Evolutionary conservation across 2,888 invertebrate genomes (phyloP).

Genomic region (Metalampra italica): DNA sequence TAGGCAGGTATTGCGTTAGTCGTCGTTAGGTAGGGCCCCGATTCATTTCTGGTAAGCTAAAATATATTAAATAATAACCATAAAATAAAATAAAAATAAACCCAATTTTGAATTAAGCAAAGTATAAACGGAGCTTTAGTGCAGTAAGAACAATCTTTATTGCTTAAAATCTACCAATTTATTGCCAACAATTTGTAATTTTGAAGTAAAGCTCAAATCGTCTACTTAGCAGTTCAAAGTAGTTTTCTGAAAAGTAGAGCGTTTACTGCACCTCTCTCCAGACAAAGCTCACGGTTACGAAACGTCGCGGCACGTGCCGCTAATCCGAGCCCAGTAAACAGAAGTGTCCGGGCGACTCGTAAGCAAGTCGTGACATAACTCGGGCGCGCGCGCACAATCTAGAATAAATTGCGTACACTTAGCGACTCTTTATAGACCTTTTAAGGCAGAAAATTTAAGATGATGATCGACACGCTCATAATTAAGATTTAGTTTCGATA

Average conservation of each 20-base stretch:
- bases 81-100: too few relatives aligned
- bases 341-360: constrained; percentile 58
- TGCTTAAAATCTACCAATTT: too few relatives aligned
- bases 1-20: too few relatives aligned
- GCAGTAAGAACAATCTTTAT: too few relatives aligned
- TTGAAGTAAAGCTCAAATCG: too few relatives aligned
- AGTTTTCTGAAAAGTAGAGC: constrained; percentile 5
- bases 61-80: too few relatives aligned
- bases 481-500: constrained; percentile 70
- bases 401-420: constrained; percentile 73
- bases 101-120: too few relatives aligned
- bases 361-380: constrained; percentile 66
- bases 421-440: constrained; percentile 75
- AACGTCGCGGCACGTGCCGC: constrained; percentile 47
- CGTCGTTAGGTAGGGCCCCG: too few relatives aligned
- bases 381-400: constrained; percentile 59
- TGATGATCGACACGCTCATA: constrained; percentile 77
- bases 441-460: constrained; percentile 75
- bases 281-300: constrained; percentile 23
- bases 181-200: too few relatives aligned
- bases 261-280: constrained; percentile 5
- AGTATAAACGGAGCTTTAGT: too few relatives aligned
- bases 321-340: constrained; percentile 39
- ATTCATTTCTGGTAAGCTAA: too few relatives aligned
- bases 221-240: background rate